These are phyloP conservation scores for Microcebus ravelobensis DNA, from an alignment of 2,113 vertebrate genomes.

Conservation along the genomic window DNA sequence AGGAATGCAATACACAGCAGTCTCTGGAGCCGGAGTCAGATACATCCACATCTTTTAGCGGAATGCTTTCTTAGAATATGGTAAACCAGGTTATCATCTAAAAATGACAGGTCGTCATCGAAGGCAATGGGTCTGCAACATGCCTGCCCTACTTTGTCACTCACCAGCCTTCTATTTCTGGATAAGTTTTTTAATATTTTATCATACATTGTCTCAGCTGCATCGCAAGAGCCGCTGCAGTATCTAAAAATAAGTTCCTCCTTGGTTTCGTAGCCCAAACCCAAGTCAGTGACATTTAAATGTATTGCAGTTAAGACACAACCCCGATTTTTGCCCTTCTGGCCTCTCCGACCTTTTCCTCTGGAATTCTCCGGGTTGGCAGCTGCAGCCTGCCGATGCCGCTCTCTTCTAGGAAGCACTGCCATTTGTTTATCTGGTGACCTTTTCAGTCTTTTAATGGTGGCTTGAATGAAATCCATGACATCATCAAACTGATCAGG, in stretches of 20 bases:
- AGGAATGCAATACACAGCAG: conserved; percentile 86
- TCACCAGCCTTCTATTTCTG: conserved; percentile 95
- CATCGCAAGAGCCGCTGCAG: conserved; percentile 96
- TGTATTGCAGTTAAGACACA: conserved; percentile 96
- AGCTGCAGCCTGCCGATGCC: conserved; percentile 87
- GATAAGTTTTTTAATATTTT: conserved; percentile 98
- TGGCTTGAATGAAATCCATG: conserved; percentile 97
- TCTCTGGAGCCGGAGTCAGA: conserved; percentile 86
- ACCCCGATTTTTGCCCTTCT: conserved; percentile 89
- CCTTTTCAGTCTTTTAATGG: conserved; percentile 93
- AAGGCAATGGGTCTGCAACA: conserved; percentile 97
- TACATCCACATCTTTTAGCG: conserved; percentile 95
- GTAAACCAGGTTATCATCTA: conserved; percentile 97
- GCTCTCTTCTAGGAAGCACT: conserved; percentile 86
- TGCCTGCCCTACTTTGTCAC: conserved; percentile 92
- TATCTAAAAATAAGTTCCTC: conserved; percentile 98
- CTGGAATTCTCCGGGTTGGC: conserved; percentile 82
- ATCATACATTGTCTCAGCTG: conserved; percentile 96
- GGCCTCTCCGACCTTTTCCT: conserved; percentile 84
- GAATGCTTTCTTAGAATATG: conserved; percentile 98
- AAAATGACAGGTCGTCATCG: conserved; percentile 96
- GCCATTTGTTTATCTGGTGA: conserved; percentile 88
- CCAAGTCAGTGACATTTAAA: conserved; percentile 97
- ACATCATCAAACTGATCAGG: conserved; percentile 96
- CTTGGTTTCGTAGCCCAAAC: conserved; percentile 97